Evolutionary conservation across 2,888 invertebrate species (phyloP), one percentile per base, ranked within the genome.

Genomic region (Drosophila infuscata): DNA sequence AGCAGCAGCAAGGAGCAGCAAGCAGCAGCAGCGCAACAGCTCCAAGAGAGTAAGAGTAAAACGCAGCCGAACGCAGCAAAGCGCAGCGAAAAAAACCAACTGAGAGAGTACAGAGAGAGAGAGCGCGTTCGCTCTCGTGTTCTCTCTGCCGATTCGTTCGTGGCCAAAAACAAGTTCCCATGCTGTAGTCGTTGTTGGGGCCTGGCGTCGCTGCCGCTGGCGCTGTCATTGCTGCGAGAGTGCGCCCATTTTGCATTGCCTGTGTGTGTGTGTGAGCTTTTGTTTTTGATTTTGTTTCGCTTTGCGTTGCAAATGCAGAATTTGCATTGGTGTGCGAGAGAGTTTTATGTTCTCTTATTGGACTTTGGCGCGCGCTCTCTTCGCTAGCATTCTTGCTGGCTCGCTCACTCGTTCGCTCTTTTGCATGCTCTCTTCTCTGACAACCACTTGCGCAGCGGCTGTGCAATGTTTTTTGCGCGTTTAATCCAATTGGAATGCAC

Each of bases 401-500:
- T 53, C 38, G n/a, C 61, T 59, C 64, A 61, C 56, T 25, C 51
- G 30, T 53, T 63, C 41, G 38, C 68, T 54, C 35, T 54, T 43
- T 29, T 7, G 46, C 46, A 25, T 1, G 15, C 53, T 48, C 15
- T 17, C 20, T 48, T 30, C 57, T 29, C 11, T 46, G 62, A 29
- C 81, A 87, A 81, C 71, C 82, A 88, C 88, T 83, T 85, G 82
- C 81, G 82, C 78, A 65, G 60, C 70, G 67, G 61, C 68, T 69
- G 66, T 74, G 79, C 79, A 74, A 71, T 79, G 77, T 79, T 61
- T 71, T 66, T 73, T 68, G 71, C 69, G 67, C 58, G 29, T 61
- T 77, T 79, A 81, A 82, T 89, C 88, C 86, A 88, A 88, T 88
- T 89, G 85, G 91, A 88, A 85, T 91, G 91, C 88, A 87, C 32